Evolutionary conservation across 2,888 invertebrate species (phyloP).

Genomic region (Drosophila merina): DNA sequence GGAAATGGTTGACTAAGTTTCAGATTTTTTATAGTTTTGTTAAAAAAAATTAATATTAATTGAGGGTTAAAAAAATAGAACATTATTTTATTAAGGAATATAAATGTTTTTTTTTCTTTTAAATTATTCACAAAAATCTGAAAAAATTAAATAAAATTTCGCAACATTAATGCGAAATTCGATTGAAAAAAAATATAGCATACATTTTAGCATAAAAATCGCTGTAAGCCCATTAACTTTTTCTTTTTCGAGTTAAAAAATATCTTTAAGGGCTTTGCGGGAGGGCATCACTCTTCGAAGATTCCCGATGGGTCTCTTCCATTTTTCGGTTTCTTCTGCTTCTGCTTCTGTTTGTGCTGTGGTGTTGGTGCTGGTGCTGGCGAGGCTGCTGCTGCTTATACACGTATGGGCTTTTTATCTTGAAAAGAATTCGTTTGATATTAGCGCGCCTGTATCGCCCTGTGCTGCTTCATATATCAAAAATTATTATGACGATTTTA

Average conservation of each 20-base stretch:
- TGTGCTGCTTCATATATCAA: conserved; percentile 83
- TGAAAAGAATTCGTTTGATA: conserved; percentile 83
- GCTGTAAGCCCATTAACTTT: not conserved
- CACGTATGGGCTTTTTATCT: conserved; percentile 66
- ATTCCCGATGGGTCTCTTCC: conserved; percentile 10
- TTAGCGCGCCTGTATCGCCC: conserved; percentile 76
- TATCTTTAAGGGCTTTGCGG: not conserved
- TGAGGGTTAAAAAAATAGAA: too few species aligned
- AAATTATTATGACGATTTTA: conserved; percentile 84
- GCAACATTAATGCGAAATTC: too few species aligned
- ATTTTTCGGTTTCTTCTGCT: conserved; percentile 25
- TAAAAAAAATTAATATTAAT: too few species aligned
- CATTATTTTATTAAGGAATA: too few species aligned
- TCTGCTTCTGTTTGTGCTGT: conserved; percentile 5
- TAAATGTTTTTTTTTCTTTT: too few species aligned
- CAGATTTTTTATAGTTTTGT: too few species aligned
- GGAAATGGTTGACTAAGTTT: too few species aligned
- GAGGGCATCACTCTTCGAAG: conserved; percentile 18
- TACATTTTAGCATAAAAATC: not conserved
- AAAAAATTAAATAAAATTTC: not conserved
- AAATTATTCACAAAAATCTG: too few species aligned
- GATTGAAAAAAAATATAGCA: not conserved
- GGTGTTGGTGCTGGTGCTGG: conserved; percentile 21
- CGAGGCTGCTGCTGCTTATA: conserved; percentile 15
- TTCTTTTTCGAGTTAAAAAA: not conserved